A percentile compares a stretch with the other conserved stretches of the same genome.
Evolutionary conservation across 1,140 invertebrate species (phyloP).

Genomic region (Orussus abietinus): DNA sequence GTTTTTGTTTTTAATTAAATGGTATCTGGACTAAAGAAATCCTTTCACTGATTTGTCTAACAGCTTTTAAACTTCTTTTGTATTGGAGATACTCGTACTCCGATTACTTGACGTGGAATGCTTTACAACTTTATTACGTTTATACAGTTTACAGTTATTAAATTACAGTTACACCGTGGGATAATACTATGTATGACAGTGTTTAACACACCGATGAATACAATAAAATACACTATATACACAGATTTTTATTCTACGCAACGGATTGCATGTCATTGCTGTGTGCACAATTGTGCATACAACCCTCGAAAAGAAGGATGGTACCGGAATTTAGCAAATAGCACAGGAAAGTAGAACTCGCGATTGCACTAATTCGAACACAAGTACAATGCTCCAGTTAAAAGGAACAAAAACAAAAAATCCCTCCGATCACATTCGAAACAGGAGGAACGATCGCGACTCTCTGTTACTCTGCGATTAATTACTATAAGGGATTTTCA

Average conservation of each 20-base stretch:
- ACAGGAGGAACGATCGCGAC: constrained; percentile 6
- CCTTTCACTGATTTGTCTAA: no score
- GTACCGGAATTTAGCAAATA: no score
- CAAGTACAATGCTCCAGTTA: no score
- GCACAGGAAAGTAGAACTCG: no score
- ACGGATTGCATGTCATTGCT: no score
- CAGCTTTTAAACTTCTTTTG: no score
- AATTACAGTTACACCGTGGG: constrained; percentile 25
- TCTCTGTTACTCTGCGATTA: not conserved
- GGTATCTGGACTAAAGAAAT: no score
- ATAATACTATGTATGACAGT: constrained; percentile 27
- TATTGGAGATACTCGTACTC: no score
- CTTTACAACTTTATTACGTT: constrained; percentile 29
- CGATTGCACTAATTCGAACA: no score
- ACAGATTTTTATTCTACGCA: constrained; percentile 18
- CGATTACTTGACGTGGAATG: constrained; percentile 35
- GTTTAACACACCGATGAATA: constrained; percentile 20
- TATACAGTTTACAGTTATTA: constrained; percentile 24
- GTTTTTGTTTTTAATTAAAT: no score
- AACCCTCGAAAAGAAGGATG: not conserved
- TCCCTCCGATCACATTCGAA: constrained; percentile 2
- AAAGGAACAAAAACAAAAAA: no score
- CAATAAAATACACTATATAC: constrained; percentile 42
- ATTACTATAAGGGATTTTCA: no score
- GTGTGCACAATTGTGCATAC: constrained; percentile 8